Percentiles rank a stretch among this genome's conserved stretches.
phyloP scores from a whole-genome alignment of 2,888 invertebrate genomes.

The Perizoma affinitatum region DNA sequence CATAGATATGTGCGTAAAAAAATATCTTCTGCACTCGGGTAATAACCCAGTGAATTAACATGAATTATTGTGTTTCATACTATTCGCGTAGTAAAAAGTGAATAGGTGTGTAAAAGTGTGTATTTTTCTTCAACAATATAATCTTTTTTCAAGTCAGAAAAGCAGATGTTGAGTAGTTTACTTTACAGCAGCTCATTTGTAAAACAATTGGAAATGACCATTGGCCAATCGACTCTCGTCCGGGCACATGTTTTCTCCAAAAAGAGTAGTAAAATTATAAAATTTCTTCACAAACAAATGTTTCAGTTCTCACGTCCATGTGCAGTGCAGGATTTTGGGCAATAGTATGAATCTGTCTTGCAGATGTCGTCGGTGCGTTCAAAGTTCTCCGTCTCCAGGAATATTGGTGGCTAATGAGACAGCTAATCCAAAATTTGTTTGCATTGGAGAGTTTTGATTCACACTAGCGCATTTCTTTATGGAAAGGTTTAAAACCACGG shows the following conservation, averaged over 20 bases:
- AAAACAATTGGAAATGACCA: conserved; percentile 51
- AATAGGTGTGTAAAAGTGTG: no score
- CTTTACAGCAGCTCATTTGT: conserved; percentile 51
- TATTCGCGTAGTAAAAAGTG: background rate
- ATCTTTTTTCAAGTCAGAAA: conserved; percentile 32
- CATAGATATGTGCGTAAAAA: no score
- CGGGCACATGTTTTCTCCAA: conserved; percentile 38
- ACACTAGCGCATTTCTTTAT: background rate
- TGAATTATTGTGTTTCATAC: no score
- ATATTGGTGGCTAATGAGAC: conserved; percentile 44
- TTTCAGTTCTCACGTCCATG: conserved; percentile 75
- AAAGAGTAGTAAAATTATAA: conserved; percentile 55
- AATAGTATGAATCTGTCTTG: conserved; percentile 71
- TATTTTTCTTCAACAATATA: conserved; percentile 8
- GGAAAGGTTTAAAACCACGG: no score
- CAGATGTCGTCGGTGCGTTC: conserved; percentile 71
- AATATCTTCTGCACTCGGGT: no score
- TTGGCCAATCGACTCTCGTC: background rate
- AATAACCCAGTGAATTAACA: no score
- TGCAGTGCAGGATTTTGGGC: conserved; percentile 76
- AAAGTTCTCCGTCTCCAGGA: conserved; percentile 67
- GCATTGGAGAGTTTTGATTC: background rate
- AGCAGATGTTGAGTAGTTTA: conserved; percentile 39
- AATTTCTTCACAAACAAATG: conserved; percentile 64
- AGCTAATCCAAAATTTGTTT: conserved; percentile 17